Conservation (phyloP, 2,797 vertebrate genomes). For the Anguilla anguilla region DNA sequence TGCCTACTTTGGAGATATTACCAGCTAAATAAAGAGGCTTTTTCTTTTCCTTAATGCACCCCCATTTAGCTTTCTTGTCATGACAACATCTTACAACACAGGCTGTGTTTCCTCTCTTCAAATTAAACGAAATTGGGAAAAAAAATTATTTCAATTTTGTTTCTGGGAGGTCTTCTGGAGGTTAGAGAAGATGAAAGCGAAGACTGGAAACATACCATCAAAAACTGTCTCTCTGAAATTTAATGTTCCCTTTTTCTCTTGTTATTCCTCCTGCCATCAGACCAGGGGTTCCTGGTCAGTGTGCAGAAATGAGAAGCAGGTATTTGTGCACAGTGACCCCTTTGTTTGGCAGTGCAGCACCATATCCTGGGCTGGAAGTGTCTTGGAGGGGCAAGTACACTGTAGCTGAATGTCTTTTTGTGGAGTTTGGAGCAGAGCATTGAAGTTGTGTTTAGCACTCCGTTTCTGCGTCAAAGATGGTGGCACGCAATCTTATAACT, state of each 20-base stretch:
- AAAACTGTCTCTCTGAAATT: neutral
- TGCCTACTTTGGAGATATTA: slow-evolving; percentile 5
- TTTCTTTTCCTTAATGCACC: neutral
- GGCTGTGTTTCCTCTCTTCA: neutral
- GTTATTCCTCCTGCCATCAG: neutral
- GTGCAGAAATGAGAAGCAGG: neutral
- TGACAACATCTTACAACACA: neutral
- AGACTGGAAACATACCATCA: neutral
- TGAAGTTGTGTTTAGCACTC: neutral
- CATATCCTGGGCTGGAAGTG: neutral
- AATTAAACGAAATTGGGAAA: neutral
- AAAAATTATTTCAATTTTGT: slow-evolving; percentile 2
- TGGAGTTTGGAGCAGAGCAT: neutral
- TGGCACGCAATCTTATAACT: neutral
- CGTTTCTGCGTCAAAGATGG: neutral
- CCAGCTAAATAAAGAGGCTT: neutral
- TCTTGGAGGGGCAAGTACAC: neutral
- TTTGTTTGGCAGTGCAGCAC: neutral
- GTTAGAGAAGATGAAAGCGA: slow-evolving; percentile 19
- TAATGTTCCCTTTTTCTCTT: neutral
- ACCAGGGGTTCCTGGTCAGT: neutral
- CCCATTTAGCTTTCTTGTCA: neutral
- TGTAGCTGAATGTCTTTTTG: neutral
- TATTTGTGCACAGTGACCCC: neutral
- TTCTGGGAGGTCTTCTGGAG: neutral